Evolutionary conservation across 2,888 invertebrate species (phyloP).

Genomic region (Camponotus fellah): DNA sequence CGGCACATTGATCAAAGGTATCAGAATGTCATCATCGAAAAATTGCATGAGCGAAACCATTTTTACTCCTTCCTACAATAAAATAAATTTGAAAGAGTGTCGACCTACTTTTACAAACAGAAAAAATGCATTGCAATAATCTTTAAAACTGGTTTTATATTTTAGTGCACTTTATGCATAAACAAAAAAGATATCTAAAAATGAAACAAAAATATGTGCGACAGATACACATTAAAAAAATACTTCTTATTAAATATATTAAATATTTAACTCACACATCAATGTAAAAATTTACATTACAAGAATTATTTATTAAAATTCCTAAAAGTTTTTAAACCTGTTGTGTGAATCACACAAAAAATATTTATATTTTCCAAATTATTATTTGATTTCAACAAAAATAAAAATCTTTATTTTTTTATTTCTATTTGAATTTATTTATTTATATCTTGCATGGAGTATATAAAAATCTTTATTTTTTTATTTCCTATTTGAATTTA

Average conservation of each 20-base stretch:
- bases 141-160: not conserved
- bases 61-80: not conserved
- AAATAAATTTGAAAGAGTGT: not conserved
- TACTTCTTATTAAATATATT: not conserved
- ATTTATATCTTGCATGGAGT: not conserved
- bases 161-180: no score
- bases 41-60: constrained; percentile 11
- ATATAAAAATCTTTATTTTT: not conserved
- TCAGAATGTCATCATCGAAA: constrained; percentile 11
- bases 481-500: not conserved
- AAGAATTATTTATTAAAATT: not conserved
- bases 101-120: not conserved
- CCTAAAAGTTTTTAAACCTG: not conserved
- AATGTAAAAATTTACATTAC: not conserved
- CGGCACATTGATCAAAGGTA: constrained; percentile 25
- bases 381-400: not conserved
- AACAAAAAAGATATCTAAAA: not conserved
- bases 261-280: not conserved
- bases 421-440: not conserved
- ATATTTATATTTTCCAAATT: not conserved
- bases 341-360: not conserved
- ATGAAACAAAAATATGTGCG: not conserved
- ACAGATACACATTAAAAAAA: not conserved
- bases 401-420: not conserved
- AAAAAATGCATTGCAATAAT: not conserved